Evolutionary conservation across 2,888 invertebrate genomes (phyloP).

Genomic region (Lithophane leautieri): DNA sequence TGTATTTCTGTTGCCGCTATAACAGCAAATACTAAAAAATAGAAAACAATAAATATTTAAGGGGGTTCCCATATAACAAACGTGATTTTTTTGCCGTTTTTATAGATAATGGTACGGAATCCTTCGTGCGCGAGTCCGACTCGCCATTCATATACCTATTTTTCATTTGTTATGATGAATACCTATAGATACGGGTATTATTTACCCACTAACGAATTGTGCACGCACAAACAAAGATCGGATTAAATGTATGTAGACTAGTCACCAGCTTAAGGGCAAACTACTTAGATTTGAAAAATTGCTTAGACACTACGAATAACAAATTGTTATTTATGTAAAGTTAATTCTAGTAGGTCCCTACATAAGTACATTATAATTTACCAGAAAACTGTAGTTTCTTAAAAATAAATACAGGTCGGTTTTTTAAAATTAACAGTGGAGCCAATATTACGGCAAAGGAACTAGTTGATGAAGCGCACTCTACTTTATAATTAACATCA

Average conservation of each 20-base stretch:
- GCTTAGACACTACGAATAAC: background rate
- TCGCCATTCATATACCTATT: too few relatives aligned
- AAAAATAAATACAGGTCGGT: background rate
- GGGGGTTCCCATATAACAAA: too few relatives aligned
- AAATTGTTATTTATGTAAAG: background rate
- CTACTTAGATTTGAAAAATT: background rate
- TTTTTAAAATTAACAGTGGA: too few relatives aligned
- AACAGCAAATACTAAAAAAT: too few relatives aligned
- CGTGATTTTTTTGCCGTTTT: too few relatives aligned
- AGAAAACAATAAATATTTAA: too few relatives aligned
- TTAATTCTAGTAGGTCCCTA: background rate
- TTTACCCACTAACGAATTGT: background rate
- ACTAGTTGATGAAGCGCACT: too few relatives aligned
- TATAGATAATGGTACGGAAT: too few relatives aligned
- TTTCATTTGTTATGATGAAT: background rate
- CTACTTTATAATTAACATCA: background rate
- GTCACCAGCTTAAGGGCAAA: background rate
- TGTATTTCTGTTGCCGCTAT: too few relatives aligned
- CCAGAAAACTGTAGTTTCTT: background rate
- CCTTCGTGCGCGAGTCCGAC: too few relatives aligned
- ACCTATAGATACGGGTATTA: background rate
- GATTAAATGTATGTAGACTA: too few relatives aligned
- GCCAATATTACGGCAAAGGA: too few relatives aligned
- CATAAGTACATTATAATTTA: background rate
- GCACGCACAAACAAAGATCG: background rate